These are phyloP conservation scores for Oncorhynchus mykiss DNA, from an alignment of 2,113 vertebrate species.

Conservation along the genomic window DNA sequence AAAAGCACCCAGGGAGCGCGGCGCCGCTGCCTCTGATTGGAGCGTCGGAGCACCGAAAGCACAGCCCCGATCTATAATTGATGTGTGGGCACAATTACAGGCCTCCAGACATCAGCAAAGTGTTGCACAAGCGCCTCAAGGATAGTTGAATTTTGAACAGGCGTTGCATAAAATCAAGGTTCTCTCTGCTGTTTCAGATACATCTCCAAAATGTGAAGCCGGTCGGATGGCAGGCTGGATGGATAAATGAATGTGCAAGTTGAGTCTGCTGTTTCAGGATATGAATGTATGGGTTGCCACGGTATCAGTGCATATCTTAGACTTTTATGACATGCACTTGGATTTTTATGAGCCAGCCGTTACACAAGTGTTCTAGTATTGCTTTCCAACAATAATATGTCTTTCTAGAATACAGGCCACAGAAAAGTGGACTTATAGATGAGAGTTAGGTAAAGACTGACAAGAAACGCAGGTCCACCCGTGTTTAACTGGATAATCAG, in stretches of 20 bases:
- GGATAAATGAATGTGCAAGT: not conserved
- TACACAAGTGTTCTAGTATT: too few relatives aligned
- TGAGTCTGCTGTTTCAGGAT: not conserved
- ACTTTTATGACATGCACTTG: not conserved
- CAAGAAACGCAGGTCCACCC: too few relatives aligned
- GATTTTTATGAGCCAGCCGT: too few relatives aligned
- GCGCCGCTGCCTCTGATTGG: slow-evolving; percentile 75
- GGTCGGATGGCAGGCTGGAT: slow-evolving; percentile 12
- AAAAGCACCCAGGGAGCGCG: slow-evolving; percentile 73
- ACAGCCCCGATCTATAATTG: slow-evolving; percentile 84
- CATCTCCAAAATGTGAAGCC: slow-evolving; percentile 34
- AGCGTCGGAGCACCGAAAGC: slow-evolving; percentile 69
- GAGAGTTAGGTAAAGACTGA: too few relatives aligned
- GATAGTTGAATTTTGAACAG: slow-evolving; percentile 83
- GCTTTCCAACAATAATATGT: too few relatives aligned
- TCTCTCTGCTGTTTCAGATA: slow-evolving; percentile 72
- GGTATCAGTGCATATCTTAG: not conserved
- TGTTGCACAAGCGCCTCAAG: slow-evolving; percentile 81
- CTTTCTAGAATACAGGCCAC: too few relatives aligned
- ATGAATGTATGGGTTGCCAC: not conserved
- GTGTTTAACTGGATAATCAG: too few relatives aligned
- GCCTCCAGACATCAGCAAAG: slow-evolving; percentile 84
- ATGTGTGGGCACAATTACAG: slow-evolving; percentile 86
- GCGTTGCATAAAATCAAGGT: slow-evolving; percentile 82
- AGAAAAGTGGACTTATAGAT: too few relatives aligned